Percentiles rank a stretch among this genome's conserved stretches.
Conservation (phyloP, 2,888 invertebrate species). For the Andrena camellia region DNA sequence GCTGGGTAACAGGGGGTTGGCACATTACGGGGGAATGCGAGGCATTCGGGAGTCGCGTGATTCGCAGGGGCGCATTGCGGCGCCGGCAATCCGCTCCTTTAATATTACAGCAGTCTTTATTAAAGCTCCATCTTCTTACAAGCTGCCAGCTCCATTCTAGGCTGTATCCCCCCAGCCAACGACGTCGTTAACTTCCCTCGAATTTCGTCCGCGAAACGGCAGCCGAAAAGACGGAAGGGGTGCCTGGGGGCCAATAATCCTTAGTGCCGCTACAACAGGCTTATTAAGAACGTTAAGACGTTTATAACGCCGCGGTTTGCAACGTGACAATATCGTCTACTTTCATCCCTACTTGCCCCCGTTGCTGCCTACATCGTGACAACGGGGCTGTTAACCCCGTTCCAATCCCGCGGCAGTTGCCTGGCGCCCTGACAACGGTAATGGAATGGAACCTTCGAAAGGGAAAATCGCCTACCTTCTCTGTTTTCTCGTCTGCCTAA, state of each 20-base stretch:
- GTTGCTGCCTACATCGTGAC: conserved; percentile 53
- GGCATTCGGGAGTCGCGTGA: conserved; percentile 19
- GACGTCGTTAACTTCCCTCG: conserved; percentile 59
- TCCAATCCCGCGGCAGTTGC: conserved; percentile 51
- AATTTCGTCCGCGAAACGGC: conserved; percentile 52
- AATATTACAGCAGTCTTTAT: conserved; percentile 66
- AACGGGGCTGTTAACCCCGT: conserved; percentile 69
- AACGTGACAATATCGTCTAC: conserved; percentile 60
- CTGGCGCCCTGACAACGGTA: conserved; percentile 52
- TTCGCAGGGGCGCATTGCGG: conserved; percentile 27
- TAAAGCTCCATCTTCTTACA: conserved; percentile 67
- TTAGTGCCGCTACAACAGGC: conserved; percentile 54
- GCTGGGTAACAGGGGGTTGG: background rate
- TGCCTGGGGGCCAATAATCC: conserved; percentile 57
- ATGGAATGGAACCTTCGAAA: conserved; percentile 46
- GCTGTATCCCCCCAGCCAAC: conserved; percentile 50
- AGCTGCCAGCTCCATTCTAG: conserved; percentile 50
- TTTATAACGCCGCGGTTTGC: conserved; percentile 60
- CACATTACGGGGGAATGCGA: conserved; percentile 2
- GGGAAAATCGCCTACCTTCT: conserved; percentile 16
- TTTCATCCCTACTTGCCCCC: conserved; percentile 42
- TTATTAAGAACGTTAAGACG: conserved; percentile 62
- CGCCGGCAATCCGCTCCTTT: conserved; percentile 35
- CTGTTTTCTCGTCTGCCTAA: conserved; percentile 4
- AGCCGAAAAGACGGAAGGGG: conserved; percentile 46